Percentiles rank a stretch among this genome's conserved stretches.
Conservation (phyloP, 30 jellyfish, hydroid and myxozoan species). For the Hydractinia symbiolongicarpus region DNA sequence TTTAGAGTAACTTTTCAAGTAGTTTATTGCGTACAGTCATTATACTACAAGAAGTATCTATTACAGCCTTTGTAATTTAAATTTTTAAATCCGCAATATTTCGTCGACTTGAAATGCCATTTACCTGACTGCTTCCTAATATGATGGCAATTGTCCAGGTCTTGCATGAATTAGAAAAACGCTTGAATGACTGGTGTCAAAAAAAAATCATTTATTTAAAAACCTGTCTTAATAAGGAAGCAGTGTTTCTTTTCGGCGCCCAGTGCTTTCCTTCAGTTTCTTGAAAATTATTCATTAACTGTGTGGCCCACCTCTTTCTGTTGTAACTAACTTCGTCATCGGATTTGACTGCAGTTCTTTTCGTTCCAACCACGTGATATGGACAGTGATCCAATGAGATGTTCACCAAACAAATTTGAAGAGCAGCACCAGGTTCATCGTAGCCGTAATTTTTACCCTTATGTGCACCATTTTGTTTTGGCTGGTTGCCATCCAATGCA, state of each 20-base stretch:
- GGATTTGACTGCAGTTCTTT: slow-evolving; percentile 40
- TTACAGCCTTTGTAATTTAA: too few relatives aligned
- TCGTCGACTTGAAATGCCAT: too few relatives aligned
- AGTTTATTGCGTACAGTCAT: too few relatives aligned
- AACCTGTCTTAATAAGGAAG: too few relatives aligned
- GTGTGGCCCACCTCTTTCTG: slow-evolving; percentile 94
- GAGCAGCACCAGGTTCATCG: slow-evolving; percentile 74
- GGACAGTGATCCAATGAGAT: slow-evolving; percentile 87
- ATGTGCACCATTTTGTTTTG: neutral
- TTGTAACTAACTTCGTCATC: slow-evolving; percentile 70
- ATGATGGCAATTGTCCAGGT: too few relatives aligned
- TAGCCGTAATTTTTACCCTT: neutral
- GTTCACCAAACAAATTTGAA: slow-evolving; percentile 53
- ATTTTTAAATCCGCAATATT: too few relatives aligned
- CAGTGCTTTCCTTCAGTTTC: slow-evolving; percentile 64
- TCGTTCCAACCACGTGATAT: slow-evolving; percentile 80
- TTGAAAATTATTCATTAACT: slow-evolving; percentile 59
- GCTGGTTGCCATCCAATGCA: slow-evolving; percentile 45
- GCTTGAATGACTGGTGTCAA: too few relatives aligned
- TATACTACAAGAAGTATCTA: too few relatives aligned
- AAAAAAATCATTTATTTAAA: too few relatives aligned
- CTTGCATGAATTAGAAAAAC: too few relatives aligned
- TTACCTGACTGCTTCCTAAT: too few relatives aligned
- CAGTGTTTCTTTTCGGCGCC: neutral
- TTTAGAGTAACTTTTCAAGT: too few relatives aligned